Percentiles rank a stretch among this genome's conserved stretches.
Evolutionary conservation across 2,113 vertebrate species (phyloP).

Genomic region (Salvelinus fontinalis): DNA sequence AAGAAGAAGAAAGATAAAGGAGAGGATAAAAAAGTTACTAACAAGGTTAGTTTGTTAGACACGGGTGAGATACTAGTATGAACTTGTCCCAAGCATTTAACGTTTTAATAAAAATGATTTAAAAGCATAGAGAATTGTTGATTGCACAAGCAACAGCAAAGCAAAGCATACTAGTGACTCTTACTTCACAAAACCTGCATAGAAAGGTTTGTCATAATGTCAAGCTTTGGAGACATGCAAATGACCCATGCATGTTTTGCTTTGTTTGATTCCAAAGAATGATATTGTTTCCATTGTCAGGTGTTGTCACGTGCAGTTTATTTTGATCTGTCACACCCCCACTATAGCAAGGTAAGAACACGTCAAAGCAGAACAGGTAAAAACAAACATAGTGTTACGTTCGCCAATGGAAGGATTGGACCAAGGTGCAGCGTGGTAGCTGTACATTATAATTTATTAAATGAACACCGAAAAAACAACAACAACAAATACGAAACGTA

Average conservation of each 20-base stretch:
- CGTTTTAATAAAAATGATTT: no score
- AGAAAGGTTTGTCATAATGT: no score
- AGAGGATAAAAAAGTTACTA: slow-evolving; percentile 11
- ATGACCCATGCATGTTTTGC: neutral
- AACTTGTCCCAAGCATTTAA: neutral
- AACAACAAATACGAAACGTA: no score
- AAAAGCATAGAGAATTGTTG: neutral
- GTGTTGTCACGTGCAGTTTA: neutral
- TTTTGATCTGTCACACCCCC: neutral
- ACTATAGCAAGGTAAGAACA: neutral
- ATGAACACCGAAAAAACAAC: no score
- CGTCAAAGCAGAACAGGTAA: neutral
- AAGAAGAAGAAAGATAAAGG: slow-evolving; percentile 16
- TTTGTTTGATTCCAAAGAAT: neutral
- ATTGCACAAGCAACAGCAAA: neutral
- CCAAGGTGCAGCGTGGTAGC: no score
- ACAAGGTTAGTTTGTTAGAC: slow-evolving; percentile 9
- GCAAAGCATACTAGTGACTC: slow-evolving; percentile 1
- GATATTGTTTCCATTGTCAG: neutral
- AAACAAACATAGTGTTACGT: no score
- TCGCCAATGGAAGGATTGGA: no score
- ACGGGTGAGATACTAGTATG: neutral
- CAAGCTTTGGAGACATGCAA: neutral
- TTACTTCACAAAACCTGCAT: no score
- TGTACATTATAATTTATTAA: no score